Evolutionary conservation across 2,113 vertebrate species (phyloP), one percentile per base, ranked within the genome.

Genomic region (Chloroceryle aenea): DNA sequence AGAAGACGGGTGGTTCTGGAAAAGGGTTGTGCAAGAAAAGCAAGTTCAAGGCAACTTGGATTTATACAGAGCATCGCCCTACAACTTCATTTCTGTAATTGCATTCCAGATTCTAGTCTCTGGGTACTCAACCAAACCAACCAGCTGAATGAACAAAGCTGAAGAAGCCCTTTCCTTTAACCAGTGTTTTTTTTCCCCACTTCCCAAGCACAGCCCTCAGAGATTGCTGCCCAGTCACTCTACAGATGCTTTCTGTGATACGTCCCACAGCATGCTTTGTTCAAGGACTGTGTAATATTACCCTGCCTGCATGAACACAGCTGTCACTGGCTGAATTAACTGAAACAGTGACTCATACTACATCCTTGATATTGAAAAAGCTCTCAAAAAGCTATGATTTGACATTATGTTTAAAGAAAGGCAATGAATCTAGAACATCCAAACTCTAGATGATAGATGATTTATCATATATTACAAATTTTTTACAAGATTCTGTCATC

Each of bases 301-400:
- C 61, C 89, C 63, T 82, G 77, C 34, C 82, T 55, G 52, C 53
- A 23, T 38, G 87, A 91, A 42, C 34, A 32, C 75, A 95, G 92
- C 81, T 95, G 82, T 86, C 86, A 55, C 85, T 63, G 68, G 67
- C 84, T 93, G 78, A 80, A 90, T 82, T 88, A 94, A 95, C 94
- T 27, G 69, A 95, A 96, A 67, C 62, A 48, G 71, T 96, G 95
- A 97, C 73, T 96, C 97, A 97, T 56, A 81, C 72, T 84, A 92
- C 56, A 90, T 36, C 53, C 82, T 71, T 82, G 82, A 66, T 90
- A 88, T 36, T 84, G 82, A 63, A 89, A 89, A 92, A 91, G 66
- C 62, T 88, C 67, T 69, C 74, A 71, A 80, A 91, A 93, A 90
- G 72, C 78, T 86, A 86, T 88, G 87, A 89, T 96, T 93, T 88